These are phyloP conservation scores for Agapornis roseicollis DNA, from an alignment of 2,113 vertebrate genomes.

Conservation along the genomic window DNA sequence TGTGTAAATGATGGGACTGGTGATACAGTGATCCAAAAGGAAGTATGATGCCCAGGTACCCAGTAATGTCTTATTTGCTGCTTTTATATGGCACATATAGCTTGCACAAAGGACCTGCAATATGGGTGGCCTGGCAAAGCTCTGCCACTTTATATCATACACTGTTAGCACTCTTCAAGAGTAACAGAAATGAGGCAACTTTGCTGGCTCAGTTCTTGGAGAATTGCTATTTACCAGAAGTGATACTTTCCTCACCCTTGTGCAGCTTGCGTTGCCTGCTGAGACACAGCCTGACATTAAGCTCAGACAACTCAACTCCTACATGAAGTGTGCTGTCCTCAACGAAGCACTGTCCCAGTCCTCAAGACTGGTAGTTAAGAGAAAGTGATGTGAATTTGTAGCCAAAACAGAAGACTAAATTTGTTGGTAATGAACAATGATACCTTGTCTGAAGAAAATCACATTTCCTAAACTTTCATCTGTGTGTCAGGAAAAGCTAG, in stretches of 20 bases:
- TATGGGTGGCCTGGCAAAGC: neutral
- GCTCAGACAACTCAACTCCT: neutral
- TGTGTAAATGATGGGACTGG: neutral
- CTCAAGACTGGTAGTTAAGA: neutral
- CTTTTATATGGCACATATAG: neutral
- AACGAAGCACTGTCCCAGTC: neutral
- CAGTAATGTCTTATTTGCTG: neutral
- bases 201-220: neutral
- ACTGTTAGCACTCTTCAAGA: neutral
- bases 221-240: neutral
- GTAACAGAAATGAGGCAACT: neutral
- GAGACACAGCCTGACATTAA: neutral
- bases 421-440: neutral
- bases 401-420: neutral
- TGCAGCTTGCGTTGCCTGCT: accelerated
- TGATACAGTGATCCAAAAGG: neutral
- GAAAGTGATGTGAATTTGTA: neutral
- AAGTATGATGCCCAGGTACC: neutral
- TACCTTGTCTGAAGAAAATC: neutral
- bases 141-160: neutral
- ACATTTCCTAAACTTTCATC: neutral
- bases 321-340: neutral
- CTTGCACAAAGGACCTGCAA: neutral
- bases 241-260: neutral
- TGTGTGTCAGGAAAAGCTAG: neutral